Evolutionary conservation across 2,888 invertebrate species (phyloP).

Genomic region (Linyphia triangularis): DNA sequence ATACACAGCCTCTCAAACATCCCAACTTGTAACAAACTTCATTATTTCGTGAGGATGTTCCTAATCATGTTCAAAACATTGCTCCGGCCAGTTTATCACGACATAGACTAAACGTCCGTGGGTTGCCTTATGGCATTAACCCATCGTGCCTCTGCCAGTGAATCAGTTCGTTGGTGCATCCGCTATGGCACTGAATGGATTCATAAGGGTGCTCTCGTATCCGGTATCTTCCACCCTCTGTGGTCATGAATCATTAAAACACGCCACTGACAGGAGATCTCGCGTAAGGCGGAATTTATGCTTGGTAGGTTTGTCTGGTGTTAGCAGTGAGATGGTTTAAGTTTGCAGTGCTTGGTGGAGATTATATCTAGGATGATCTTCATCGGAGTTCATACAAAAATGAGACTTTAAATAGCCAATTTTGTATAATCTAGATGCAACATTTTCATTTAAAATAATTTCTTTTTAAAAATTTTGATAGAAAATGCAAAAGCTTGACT

Average conservation of each 20-base stretch:
- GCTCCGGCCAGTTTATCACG: background rate
- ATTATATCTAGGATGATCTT: too few relatives aligned
- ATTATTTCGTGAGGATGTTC: background rate
- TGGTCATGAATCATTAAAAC: conserved; percentile 38
- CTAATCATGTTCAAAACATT: background rate
- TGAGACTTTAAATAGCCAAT: too few relatives aligned
- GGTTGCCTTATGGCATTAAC: background rate
- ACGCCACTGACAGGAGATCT: conserved; percentile 30
- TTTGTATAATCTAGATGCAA: too few relatives aligned
- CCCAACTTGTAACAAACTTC: background rate
- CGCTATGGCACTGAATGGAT: background rate
- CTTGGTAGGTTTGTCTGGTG: background rate
- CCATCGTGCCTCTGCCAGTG: background rate
- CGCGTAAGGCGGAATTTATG: background rate
- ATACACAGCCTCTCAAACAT: background rate
- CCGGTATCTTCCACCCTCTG: background rate
- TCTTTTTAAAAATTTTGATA: too few relatives aligned
- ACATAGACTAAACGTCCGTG: background rate
- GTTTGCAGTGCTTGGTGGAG: too few relatives aligned
- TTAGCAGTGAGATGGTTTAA: background rate
- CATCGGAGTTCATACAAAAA: too few relatives aligned
- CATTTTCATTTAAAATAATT: too few relatives aligned
- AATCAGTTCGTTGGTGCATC: background rate
- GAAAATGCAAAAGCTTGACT: too few relatives aligned
- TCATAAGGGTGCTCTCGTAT: background rate